These are phyloP conservation scores for Nemotelus pantherinus DNA, from an alignment of 2,888 invertebrate species.

Conservation along the genomic window DNA sequence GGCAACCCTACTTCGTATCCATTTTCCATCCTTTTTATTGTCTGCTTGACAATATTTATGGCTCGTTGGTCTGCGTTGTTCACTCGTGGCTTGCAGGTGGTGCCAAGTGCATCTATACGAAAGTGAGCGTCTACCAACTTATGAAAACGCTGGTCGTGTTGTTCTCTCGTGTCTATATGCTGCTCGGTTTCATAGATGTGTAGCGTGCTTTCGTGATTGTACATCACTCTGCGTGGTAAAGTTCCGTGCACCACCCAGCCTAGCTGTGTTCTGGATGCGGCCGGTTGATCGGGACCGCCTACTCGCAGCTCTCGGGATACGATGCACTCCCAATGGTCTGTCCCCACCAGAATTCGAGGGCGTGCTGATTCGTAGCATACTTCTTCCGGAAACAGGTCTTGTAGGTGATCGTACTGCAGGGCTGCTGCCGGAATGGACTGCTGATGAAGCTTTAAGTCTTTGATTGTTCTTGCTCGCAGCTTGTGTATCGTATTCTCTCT, in stretches of 20 bases:
- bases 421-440: too few species aligned
- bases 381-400: background rate
- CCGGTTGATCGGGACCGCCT: background rate
- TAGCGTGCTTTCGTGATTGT: slow-evolving; percentile 1
- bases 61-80: slow-evolving; percentile 14
- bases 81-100: background rate
- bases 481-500: background rate
- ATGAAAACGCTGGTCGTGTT: background rate
- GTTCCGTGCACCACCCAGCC: too few species aligned
- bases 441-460: too few species aligned
- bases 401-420: too few species aligned
- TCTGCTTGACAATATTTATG: background rate
- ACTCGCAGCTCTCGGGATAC: too few species aligned
- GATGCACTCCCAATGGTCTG: background rate
- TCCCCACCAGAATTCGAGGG: too few species aligned
- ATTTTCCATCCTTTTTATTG: background rate
- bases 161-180: slow-evolving; percentile 1
- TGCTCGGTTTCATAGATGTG: slow-evolving; percentile 2
- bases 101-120: background rate
- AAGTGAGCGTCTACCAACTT: slow-evolving; percentile 2
- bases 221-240: background rate
- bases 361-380: background rate
- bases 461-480: too few species aligned
- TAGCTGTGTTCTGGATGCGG: too few species aligned
- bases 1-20: background rate